phyloP scores from a whole-genome alignment of 2,888 invertebrate species.

The Dione juno region DNA sequence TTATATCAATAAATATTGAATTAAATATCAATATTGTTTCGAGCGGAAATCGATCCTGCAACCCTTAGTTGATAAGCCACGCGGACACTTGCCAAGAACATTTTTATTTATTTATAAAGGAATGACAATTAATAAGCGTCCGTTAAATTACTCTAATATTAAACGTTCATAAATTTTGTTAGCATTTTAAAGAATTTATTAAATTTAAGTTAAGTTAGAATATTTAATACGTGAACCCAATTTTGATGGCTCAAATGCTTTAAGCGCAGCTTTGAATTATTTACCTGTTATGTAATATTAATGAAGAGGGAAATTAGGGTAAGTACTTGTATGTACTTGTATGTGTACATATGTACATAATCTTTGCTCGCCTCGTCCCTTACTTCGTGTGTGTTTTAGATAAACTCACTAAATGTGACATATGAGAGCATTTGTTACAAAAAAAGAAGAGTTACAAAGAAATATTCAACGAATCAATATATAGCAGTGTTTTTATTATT shows the following conservation, averaged over 20 bases:
- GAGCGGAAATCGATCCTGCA: background rate
- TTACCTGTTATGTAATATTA: slow-evolving; percentile 22
- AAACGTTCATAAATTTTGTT: slow-evolving; percentile 16
- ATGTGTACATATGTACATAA: background rate
- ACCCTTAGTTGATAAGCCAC: background rate
- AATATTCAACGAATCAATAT: no score
- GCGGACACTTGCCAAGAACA: background rate
- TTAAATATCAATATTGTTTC: background rate
- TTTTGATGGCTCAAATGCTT: slow-evolving; percentile 17
- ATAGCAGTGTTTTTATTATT: no score
- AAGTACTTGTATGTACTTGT: background rate
- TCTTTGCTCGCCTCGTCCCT: background rate
- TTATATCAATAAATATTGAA: no score
- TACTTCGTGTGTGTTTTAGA: background rate
- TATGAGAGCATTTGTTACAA: no score
- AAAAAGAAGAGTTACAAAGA: no score
- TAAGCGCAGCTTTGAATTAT: slow-evolving; percentile 17
- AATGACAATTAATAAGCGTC: slow-evolving; percentile 17
- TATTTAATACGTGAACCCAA: slow-evolving; percentile 18
- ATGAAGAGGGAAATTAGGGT: slow-evolving; percentile 15
- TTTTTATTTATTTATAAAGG: background rate
- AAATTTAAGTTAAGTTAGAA: slow-evolving; percentile 18
- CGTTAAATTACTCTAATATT: slow-evolving; percentile 12
- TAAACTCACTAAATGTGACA: background rate
- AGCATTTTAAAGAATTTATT: slow-evolving; percentile 26